Conservation (phyloP, 2,888 invertebrate genomes). For the Heliconius ismenius region DNA sequence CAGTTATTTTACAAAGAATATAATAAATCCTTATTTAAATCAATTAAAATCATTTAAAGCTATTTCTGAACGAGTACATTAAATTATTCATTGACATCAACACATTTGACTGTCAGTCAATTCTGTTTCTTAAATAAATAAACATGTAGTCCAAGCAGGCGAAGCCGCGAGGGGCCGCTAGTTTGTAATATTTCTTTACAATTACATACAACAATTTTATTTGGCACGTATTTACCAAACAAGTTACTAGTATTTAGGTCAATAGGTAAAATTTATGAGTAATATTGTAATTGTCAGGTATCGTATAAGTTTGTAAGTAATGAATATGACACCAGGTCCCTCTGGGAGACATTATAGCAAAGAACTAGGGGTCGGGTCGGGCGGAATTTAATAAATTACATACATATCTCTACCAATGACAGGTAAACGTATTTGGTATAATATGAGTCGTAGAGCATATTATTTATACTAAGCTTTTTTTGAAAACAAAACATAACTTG, state of each 20-base stretch:
- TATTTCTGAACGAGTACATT: too few species aligned
- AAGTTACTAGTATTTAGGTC: constrained; percentile 1
- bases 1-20: too few species aligned
- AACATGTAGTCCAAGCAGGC: too few species aligned
- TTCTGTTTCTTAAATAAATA: too few species aligned
- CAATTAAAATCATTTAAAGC: too few species aligned
- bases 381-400: constrained; percentile 39
- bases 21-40: too few species aligned
- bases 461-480: neutral
- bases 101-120: too few species aligned
- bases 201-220: neutral
- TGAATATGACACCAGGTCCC: constrained; percentile 32
- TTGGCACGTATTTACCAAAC: neutral
- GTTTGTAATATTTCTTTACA: neutral
- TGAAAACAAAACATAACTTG: too few species aligned
- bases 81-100: too few species aligned
- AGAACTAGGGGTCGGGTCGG: constrained; percentile 27
- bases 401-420: constrained; percentile 32
- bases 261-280: constrained; percentile 6
- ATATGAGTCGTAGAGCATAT: neutral
- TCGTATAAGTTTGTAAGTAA: constrained; percentile 33
- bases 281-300: constrained; percentile 32
- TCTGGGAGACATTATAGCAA: constrained; percentile 28
- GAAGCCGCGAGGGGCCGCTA: too few species aligned
- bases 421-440: constrained; percentile 36